Conservation (phyloP, 2,797 vertebrate genomes). For the Peromyscus eremicus region DNA sequence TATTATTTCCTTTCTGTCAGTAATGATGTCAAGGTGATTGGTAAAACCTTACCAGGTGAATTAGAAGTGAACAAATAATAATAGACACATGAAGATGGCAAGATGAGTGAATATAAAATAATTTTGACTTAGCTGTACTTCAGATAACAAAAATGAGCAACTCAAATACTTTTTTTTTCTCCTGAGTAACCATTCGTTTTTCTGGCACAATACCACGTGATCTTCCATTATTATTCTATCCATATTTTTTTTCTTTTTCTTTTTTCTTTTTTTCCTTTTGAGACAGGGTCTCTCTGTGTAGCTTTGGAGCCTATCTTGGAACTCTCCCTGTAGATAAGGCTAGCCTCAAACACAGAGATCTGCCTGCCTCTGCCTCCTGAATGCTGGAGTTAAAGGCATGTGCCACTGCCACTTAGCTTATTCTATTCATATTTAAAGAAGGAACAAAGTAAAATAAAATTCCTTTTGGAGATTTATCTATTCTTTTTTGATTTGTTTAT, state of each 20-base stretch:
- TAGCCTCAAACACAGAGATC: no score
- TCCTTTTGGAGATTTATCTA: neutral
- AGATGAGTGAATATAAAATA: slow-evolving; percentile 62
- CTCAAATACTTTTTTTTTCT: neutral
- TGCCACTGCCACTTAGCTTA: neutral
- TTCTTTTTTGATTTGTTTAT: neutral
- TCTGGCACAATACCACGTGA: neutral
- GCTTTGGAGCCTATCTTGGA: no score
- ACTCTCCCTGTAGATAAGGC: no score
- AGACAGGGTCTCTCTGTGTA: no score
- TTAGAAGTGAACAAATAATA: slow-evolving; percentile 66
- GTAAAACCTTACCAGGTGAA: slow-evolving; percentile 65
- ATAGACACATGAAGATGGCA: slow-evolving; percentile 59
- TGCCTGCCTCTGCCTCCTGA: no score
- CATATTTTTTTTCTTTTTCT: neutral
- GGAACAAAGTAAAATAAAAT: neutral
- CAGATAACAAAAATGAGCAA: slow-evolving; percentile 1
- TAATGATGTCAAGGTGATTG: slow-evolving; percentile 66
- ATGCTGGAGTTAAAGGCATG: no score
- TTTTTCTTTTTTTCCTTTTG: no score
- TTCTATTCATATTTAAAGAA: slow-evolving; percentile 34
- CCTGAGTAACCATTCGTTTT: slow-evolving; percentile 6
- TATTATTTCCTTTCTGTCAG: slow-evolving; percentile 66
- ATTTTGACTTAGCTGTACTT: slow-evolving; percentile 43
- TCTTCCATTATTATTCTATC: neutral